These are phyloP conservation scores for Caerostris darwini DNA, from an alignment of 1,140 invertebrate species.

Conservation along the genomic window DNA sequence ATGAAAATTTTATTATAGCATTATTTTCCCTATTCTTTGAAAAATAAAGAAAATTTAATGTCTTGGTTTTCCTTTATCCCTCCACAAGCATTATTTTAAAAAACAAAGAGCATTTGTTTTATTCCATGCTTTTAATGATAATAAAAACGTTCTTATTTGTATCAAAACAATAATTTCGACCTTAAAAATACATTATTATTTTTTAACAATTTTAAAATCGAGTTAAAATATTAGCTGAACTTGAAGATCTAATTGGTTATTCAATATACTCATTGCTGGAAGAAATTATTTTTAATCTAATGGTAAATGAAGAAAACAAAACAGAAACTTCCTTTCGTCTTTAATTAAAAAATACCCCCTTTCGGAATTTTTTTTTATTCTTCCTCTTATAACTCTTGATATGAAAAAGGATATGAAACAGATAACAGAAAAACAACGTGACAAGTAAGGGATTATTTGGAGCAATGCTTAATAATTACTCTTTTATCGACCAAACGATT, in stretches of 20 bases:
- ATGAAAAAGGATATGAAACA: slow-evolving; percentile 65
- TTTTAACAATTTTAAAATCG: slow-evolving; percentile 14
- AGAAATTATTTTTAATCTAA: slow-evolving; percentile 71
- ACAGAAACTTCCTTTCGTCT: slow-evolving; percentile 30
- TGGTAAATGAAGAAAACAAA: slow-evolving; percentile 38
- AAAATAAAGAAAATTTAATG: too few relatives aligned
- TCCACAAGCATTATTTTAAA: too few relatives aligned
- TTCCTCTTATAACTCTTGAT: slow-evolving; percentile 47
- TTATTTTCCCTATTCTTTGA: too few relatives aligned
- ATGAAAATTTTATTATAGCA: too few relatives aligned
- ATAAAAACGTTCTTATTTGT: too few relatives aligned
- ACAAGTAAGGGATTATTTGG: slow-evolving; percentile 66
- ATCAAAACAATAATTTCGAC: too few relatives aligned
- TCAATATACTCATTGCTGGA: slow-evolving; percentile 52
- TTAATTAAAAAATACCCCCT: slow-evolving; percentile 64
- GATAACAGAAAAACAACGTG: slow-evolving; percentile 72
- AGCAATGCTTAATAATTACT: slow-evolving; percentile 72
- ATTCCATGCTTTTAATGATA: too few relatives aligned
- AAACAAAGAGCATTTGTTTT: too few relatives aligned
- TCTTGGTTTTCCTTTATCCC: too few relatives aligned
- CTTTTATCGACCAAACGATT: slow-evolving; percentile 65
- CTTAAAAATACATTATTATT: too few relatives aligned
- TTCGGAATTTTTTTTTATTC: neutral
- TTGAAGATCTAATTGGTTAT: slow-evolving; percentile 65
- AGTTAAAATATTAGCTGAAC: slow-evolving; percentile 44